Percentiles rank a stretch among this genome's conserved stretches.
phyloP scores from a whole-genome alignment of 2,888 invertebrate species.

The Dendrolimus pini region DNA sequence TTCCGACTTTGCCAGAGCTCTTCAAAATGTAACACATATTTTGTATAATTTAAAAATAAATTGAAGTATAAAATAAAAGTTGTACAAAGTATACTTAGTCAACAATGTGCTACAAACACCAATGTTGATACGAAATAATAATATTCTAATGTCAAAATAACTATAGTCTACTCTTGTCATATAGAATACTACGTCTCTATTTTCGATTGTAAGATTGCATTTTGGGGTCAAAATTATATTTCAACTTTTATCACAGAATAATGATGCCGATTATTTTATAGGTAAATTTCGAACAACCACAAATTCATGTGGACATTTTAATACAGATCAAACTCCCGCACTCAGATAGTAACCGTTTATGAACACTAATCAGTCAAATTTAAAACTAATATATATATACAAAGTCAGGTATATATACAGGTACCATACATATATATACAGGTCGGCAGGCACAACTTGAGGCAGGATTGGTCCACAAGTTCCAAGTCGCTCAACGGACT shows the following conservation, averaged over 20 bases:
- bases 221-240: conserved; percentile 41
- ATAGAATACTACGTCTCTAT: conserved; percentile 2
- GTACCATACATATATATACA: too few species aligned
- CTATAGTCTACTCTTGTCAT: conserved; percentile 1
- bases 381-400: too few species aligned
- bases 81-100: neutral
- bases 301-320: too few species aligned
- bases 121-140: conserved; percentile 6
- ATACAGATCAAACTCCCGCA: too few species aligned
- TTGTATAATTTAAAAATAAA: too few species aligned
- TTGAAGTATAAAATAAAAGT: neutral
- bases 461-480: too few species aligned
- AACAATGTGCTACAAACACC: conserved; percentile 6
- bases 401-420: too few species aligned
- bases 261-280: conserved; percentile 33
- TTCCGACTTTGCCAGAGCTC: neutral
- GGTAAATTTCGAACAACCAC: conserved; percentile 7
- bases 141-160: conserved; percentile 1
- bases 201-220: conserved; percentile 16
- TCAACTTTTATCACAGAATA: conserved; percentile 53
- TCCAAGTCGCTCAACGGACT: too few species aligned
- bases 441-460: too few species aligned
- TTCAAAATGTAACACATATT: neutral
- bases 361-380: too few species aligned
- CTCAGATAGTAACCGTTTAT: too few species aligned